These are phyloP conservation scores for Perca schrenkii DNA, from an alignment of 2,113 vertebrate genomes.

Conservation along the genomic window DNA sequence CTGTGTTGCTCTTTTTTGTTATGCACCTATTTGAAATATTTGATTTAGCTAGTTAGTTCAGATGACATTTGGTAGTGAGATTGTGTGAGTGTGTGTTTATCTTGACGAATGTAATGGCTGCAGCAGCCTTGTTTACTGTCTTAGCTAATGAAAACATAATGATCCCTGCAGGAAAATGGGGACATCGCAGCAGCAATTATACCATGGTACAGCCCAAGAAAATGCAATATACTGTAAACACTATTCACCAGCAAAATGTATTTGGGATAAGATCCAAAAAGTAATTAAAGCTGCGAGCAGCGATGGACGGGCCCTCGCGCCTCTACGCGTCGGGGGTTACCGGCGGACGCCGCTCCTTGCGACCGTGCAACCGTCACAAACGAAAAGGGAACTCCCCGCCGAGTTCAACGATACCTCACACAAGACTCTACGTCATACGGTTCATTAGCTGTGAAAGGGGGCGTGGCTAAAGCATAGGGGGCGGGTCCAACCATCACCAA, in stretches of 20 bases:
- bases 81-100: constrained; percentile 20
- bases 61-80: constrained; percentile 51
- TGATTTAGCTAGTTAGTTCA: constrained; percentile 43
- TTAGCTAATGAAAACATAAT: constrained; percentile 69
- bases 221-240: constrained; percentile 42
- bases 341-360: no score
- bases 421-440: no score
- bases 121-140: constrained; percentile 64
- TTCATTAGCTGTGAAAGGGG: no score
- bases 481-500: no score
- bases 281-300: no score
- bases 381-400: no score
- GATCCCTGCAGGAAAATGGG: constrained; percentile 60
- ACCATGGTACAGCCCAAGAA: constrained; percentile 30
- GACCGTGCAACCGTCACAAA: no score
- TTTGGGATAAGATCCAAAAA: constrained; percentile 33
- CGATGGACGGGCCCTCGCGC: no score
- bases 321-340: no score
- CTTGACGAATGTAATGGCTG: constrained; percentile 53
- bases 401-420: no score
- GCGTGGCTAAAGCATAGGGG: no score
- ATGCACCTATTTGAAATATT: constrained; percentile 31
- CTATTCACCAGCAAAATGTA: constrained; percentile 38
- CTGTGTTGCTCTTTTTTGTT: constrained; percentile 29
- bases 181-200: constrained; percentile 61